phyloP scores from a whole-genome alignment of 53 echinoderm and acorn worm genomes.

The Luidia sarsii region DNA sequence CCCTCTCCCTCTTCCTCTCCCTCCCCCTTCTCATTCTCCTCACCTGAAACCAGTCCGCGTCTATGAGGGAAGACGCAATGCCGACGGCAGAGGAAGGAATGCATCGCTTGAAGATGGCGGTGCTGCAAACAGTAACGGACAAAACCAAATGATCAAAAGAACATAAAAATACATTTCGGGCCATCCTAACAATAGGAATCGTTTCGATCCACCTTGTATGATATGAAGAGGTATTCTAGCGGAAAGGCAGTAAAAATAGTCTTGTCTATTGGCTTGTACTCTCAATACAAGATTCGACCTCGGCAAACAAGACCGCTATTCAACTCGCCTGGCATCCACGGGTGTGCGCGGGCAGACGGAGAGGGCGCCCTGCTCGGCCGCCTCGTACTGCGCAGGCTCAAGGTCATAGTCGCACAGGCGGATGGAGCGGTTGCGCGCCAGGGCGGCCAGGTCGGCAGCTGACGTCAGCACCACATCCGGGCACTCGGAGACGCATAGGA shows the following conservation, averaged over 20 bases:
- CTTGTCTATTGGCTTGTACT: neutral
- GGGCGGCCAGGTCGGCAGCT: conserved; percentile 41
- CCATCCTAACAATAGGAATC: too few species aligned
- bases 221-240: too few species aligned
- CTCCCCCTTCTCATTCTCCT: conserved; percentile 2
- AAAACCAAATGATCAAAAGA: too few species aligned
- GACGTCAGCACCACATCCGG: conserved; percentile 70
- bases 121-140: conserved; percentile 28
- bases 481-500: conserved; percentile 74
- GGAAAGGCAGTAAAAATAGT: neutral
- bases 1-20: too few species aligned
- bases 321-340: conserved; percentile 57
- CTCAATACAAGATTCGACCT: neutral
- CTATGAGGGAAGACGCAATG: conserved; percentile 62
- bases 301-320: neutral
- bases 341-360: conserved; percentile 73
- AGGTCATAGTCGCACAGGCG: conserved; percentile 73
- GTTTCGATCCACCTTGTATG: too few species aligned
- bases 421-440: conserved; percentile 55
- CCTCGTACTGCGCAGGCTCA: conserved; percentile 44
- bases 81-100: conserved; percentile 58
- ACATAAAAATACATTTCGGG: too few species aligned
- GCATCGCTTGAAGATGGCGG: conserved; percentile 76
- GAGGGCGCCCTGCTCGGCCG: conserved; percentile 43
- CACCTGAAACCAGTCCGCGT: conserved; percentile 69